phyloP scores from a whole-genome alignment of 2,797 vertebrate genomes.

The Taenioides sp. region DNA sequence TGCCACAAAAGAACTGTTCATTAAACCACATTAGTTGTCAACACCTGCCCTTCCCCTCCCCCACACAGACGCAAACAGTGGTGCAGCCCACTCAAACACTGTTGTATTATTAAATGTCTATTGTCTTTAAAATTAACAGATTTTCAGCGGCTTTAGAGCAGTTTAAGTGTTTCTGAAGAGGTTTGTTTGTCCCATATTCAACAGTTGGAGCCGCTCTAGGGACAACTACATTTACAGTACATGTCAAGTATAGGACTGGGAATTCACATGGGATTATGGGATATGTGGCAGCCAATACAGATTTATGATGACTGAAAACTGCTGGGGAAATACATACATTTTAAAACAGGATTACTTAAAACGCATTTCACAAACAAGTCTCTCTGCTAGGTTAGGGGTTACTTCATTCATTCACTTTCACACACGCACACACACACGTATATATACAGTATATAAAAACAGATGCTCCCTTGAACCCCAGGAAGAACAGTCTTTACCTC shows the following conservation, averaged over 20 bases:
- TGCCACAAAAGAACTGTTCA: constrained; percentile 49
- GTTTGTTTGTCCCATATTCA: constrained; percentile 3
- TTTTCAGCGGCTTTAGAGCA: constrained; percentile 48
- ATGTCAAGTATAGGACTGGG: background rate
- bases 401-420: too few relatives aligned
- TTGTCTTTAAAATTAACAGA: constrained; percentile 48
- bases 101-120: constrained; percentile 46
- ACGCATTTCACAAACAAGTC: background rate
- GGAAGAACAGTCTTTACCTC: too few relatives aligned
- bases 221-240: background rate
- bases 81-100: constrained; percentile 40
- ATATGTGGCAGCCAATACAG: background rate
- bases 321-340: background rate
- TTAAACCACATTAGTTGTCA: constrained; percentile 64
- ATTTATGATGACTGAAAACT: background rate
- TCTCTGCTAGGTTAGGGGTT: background rate
- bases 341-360: background rate
- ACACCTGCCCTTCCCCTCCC: constrained; percentile 75
- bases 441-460: too few relatives aligned
- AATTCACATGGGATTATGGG: background rate
- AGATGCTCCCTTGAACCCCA: too few relatives aligned
- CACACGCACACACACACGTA: too few relatives aligned
- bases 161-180: constrained; percentile 18
- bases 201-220: constrained; percentile 8
- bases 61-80: constrained; percentile 50